These are phyloP conservation scores for Eciton burchellii DNA, from an alignment of 1,140 invertebrate genomes.

Conservation along the genomic window DNA sequence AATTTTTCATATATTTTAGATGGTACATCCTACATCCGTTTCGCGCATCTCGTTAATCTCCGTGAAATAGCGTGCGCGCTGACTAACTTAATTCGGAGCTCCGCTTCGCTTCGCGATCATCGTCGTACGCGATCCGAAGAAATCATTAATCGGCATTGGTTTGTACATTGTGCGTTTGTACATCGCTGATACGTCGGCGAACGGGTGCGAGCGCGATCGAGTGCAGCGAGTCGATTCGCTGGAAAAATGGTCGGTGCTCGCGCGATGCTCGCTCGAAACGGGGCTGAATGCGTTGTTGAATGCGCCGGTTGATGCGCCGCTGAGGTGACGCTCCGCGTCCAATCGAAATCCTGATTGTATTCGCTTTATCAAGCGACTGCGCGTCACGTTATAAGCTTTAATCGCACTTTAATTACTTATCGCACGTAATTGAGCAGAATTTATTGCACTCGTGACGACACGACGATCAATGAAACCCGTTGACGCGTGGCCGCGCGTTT, in stretches of 20 bases:
- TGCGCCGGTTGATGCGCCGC: conserved; percentile 18
- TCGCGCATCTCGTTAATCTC: too few species aligned
- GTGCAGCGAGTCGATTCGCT: too few species aligned
- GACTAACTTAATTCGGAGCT: too few species aligned
- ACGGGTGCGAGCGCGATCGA: too few species aligned
- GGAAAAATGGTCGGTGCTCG: conserved; percentile 13
- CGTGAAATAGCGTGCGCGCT: too few species aligned
- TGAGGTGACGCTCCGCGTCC: conserved; percentile 45
- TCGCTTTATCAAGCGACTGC: conserved; percentile 69
- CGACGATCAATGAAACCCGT: conserved; percentile 58
- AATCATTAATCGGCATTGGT: conserved; percentile 41
- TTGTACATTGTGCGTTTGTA: too few species aligned
- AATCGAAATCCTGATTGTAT: conserved; percentile 65
- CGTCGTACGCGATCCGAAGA: neutral
- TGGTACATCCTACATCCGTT: neutral
- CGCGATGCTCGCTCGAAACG: conserved; percentile 42
- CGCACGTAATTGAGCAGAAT: conserved; percentile 72
- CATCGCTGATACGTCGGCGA: too few species aligned
- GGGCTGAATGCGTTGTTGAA: conserved; percentile 56
- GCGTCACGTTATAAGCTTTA: conserved; percentile 73
- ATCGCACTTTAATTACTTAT: conserved; percentile 76
- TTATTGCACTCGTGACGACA: conserved; percentile 67
- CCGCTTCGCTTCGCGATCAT: too few species aligned
- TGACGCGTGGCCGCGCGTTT: conserved; percentile 54
- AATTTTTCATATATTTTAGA: conserved; percentile 1